A percentile compares a stretch with the other conserved stretches of the same genome.
Evolutionary conservation across 2,113 vertebrate genomes (phyloP).

Genomic region (Bubalus kerabau): DNA sequence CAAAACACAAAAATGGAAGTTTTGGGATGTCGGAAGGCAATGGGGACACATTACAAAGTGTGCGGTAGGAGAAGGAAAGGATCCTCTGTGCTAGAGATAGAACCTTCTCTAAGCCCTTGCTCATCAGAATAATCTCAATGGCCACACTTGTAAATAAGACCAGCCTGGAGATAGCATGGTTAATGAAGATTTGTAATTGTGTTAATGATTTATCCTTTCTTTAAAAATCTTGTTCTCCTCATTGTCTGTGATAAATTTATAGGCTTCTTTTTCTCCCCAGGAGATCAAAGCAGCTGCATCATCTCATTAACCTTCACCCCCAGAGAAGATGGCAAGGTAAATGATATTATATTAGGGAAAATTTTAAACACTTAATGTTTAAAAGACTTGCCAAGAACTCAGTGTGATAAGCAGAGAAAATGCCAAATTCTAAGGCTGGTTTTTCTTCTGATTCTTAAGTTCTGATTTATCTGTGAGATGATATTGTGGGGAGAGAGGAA

Average conservation of each 20-base stretch:
- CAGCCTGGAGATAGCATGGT: background rate
- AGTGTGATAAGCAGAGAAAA: conserved; percentile 25
- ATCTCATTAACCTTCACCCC: conserved; percentile 37
- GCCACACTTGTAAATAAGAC: background rate
- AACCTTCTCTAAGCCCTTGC: fast-evolving
- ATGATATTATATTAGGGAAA: conserved; percentile 4
- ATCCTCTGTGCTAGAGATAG: background rate
- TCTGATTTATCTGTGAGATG: background rate
- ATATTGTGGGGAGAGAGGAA: background rate
- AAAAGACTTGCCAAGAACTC: conserved; percentile 43
- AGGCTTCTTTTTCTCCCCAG: background rate
- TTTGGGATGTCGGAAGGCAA: background rate
- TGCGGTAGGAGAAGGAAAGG: background rate
- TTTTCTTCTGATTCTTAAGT: background rate
- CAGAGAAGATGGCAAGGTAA: conserved; percentile 6
- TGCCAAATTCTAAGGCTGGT: background rate
- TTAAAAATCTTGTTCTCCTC: background rate
- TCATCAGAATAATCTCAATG: background rate
- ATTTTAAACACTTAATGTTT: conserved; percentile 16
- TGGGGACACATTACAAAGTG: background rate
- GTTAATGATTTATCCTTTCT: background rate
- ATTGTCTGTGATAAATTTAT: background rate
- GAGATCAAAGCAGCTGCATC: background rate
- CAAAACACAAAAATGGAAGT: background rate
- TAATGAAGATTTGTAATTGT: too few relatives aligned